Conservation (phyloP, 2,113 vertebrate genomes). For the Serinus canaria region DNA sequence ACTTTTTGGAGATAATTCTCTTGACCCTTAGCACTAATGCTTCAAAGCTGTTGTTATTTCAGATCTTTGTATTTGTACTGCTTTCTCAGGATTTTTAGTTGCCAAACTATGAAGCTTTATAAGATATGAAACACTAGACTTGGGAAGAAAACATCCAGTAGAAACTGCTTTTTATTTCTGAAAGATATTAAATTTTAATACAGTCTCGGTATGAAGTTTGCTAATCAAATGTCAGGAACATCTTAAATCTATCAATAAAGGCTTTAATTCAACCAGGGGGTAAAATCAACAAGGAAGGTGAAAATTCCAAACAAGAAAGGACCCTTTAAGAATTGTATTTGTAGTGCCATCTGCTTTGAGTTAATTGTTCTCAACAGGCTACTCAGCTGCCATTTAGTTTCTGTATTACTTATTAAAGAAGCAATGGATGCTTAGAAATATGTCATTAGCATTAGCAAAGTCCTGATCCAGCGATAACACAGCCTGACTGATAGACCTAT, state of each 20-base stretch:
- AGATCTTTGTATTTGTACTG: not conserved
- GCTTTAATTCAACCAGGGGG: constrained; percentile 29
- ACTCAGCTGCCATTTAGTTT: constrained; percentile 24
- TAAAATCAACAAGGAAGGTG: constrained; percentile 28
- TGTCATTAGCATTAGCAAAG: not conserved
- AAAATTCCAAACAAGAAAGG: constrained; percentile 29
- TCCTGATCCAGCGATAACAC: not conserved
- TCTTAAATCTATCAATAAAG: constrained; percentile 54
- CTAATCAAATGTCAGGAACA: constrained; percentile 60
- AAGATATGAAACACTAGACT: not conserved
- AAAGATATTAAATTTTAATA: constrained; percentile 53
- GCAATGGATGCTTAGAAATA: not conserved
- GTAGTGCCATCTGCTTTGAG: constrained; percentile 45
- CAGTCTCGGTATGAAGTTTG: constrained; percentile 27
- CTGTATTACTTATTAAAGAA: constrained; percentile 26
- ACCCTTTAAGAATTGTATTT: not conserved
- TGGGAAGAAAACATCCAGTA: not conserved
- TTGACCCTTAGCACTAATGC: not conserved
- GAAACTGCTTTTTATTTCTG: constrained; percentile 19
- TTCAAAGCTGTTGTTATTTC: not conserved
- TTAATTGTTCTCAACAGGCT: constrained; percentile 58
- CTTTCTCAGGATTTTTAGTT: not conserved
- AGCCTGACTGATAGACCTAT: not conserved
- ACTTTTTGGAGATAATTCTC: not conserved
- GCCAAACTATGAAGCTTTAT: not conserved